phyloP scores from a whole-genome alignment of 2,113 vertebrate species.

The Toxotes jaculatrix region DNA sequence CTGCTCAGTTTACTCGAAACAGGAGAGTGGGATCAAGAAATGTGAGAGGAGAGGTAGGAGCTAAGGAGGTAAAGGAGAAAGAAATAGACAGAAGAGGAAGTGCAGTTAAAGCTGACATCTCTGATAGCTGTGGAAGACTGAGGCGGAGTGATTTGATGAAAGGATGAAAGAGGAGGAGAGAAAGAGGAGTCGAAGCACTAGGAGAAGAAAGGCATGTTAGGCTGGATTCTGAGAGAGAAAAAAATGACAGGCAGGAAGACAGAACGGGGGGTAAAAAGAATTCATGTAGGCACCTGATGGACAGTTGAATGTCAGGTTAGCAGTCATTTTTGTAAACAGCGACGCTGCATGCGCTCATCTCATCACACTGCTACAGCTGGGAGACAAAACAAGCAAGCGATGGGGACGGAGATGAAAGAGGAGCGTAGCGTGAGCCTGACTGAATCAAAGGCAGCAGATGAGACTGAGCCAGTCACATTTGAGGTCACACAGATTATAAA shows the following conservation, averaged over 20 bases:
- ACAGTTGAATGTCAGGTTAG: slow-evolving; percentile 69
- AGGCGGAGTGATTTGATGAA: slow-evolving; percentile 37
- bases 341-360: slow-evolving; percentile 58
- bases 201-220: slow-evolving; percentile 22
- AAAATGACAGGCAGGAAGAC: slow-evolving; percentile 50
- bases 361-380: slow-evolving; percentile 29
- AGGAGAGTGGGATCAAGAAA: slow-evolving; percentile 40
- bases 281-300: slow-evolving; percentile 66
- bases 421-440: not conserved
- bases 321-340: slow-evolving; percentile 66
- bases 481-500: slow-evolving; percentile 51
- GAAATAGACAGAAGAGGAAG: slow-evolving; percentile 23
- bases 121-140: slow-evolving; percentile 41
- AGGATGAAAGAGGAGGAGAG: slow-evolving; percentile 35
- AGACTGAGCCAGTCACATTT: slow-evolving; percentile 33
- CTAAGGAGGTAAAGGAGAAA: not conserved
- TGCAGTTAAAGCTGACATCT: slow-evolving; percentile 38
- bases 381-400: slow-evolving; percentile 53
- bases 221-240: slow-evolving; percentile 39
- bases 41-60: slow-evolving; percentile 1
- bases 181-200: slow-evolving; percentile 23
- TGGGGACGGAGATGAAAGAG: slow-evolving; percentile 50
- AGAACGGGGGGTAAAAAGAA: slow-evolving; percentile 48
- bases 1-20: slow-evolving; percentile 43
- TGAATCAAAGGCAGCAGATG: slow-evolving; percentile 51